Evolutionary conservation across 2,888 invertebrate species (phyloP).

Genomic region (Parnassius smintheus): DNA sequence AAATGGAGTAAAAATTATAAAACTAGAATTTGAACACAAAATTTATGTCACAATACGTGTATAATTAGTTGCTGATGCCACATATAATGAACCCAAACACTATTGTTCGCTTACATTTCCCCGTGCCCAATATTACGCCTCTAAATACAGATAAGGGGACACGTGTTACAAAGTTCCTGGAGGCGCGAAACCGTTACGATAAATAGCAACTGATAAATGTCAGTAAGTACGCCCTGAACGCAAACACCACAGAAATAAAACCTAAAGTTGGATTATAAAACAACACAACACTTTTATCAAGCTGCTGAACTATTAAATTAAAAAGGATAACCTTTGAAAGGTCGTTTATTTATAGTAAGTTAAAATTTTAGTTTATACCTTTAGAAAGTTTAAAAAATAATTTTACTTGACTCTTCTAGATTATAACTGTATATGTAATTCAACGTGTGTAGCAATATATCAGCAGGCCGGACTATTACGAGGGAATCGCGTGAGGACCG

Average conservation of each 20-base stretch:
- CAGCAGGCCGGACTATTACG: slow-evolving; percentile 34
- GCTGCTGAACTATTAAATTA: slow-evolving; percentile 4
- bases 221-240: slow-evolving; percentile 30
- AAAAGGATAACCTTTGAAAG: slow-evolving; percentile 6
- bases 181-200: slow-evolving; percentile 52
- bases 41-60: slow-evolving; percentile 3
- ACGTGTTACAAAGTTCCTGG: slow-evolving; percentile 45
- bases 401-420: slow-evolving; percentile 14
- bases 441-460: slow-evolving; percentile 25
- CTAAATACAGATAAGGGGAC: slow-evolving; percentile 30
- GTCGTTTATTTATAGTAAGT: slow-evolving; percentile 4
- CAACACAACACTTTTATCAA: slow-evolving; percentile 4
- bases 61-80: slow-evolving; percentile 17
- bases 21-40: neutral
- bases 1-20: too few relatives aligned
- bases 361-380: slow-evolving; percentile 2
- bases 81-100: slow-evolving; percentile 10
- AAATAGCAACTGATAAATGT: slow-evolving; percentile 51
- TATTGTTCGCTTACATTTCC: slow-evolving; percentile 24
- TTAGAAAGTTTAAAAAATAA: slow-evolving; percentile 5
- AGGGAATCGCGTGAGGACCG: slow-evolving; percentile 39
- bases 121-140: slow-evolving; percentile 26
- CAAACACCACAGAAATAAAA: slow-evolving; percentile 39
- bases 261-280: slow-evolving; percentile 29
- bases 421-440: slow-evolving; percentile 6